phyloP scores from a whole-genome alignment of 2,113 vertebrate species.

The Pterocles burchelli region DNA sequence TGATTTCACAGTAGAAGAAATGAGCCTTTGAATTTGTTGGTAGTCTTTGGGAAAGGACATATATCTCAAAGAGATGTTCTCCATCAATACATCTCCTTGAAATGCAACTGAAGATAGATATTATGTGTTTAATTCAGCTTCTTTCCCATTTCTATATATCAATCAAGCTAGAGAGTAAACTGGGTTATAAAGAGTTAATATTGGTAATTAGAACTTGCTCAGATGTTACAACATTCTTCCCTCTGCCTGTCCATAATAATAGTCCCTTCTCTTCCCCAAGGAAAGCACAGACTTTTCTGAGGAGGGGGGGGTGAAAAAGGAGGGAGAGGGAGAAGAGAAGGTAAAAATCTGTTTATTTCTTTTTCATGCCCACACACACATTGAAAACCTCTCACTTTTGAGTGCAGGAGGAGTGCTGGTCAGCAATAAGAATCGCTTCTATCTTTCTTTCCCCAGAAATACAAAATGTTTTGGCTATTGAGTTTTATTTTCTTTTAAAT shows the following conservation, averaged over 20 bases:
- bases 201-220: background rate
- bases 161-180: background rate
- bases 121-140: background rate
- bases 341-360: background rate
- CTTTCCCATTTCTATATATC: background rate
- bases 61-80: background rate
- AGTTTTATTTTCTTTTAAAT: background rate
- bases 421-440: background rate
- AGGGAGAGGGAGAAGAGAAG: accelerated
- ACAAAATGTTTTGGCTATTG: background rate
- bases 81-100: background rate
- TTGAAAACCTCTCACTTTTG: background rate
- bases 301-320: accelerated
- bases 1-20: background rate
- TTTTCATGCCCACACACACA: background rate
- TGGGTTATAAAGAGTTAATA: background rate
- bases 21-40: background rate
- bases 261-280: background rate
- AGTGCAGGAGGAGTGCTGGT: background rate
- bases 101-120: background rate
- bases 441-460: background rate
- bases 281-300: background rate
- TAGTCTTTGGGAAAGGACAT: background rate
- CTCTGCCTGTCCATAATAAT: background rate
- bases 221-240: background rate